Base-by-base conservation (phyloP, 2,113 vertebrate species). In the Typhlomys cinereus region DNA sequence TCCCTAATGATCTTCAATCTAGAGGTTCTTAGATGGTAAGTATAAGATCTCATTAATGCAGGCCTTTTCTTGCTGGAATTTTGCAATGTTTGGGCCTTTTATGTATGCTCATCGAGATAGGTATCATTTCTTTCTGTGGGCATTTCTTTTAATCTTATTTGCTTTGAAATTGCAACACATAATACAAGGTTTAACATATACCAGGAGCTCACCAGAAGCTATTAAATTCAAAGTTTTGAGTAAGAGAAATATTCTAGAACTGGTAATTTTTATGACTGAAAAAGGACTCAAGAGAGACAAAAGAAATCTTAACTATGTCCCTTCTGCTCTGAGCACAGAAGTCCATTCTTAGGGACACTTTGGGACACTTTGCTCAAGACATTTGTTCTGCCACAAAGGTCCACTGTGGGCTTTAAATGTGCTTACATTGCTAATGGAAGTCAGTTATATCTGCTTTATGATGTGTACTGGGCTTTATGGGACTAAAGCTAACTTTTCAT, bases 241-340 rank as follows among this genome's bases (percentile, higher is more conserved):
- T 41, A 64, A 90, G 85, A 76, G 46, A 70, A 85, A 86, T 90
- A 52, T 87, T 76, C 36, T 48, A 57, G 66, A 85, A 62, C 54
- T 71, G 69, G 52, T 39, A 86, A 62, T 70, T 92, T 86, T 62
- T 64, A 90, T 92, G 52, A 90, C 92, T 46, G 61, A 82, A 67
- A 34, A 73, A 59, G 61, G 69, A 64, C 82, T 90, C 83, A 39
- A 86, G 69, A 76, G 76, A 91, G 76, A 57, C 62, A 87, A 76
- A 86, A 82, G 52, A 76, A 92, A 95, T 93, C 61, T 70, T 70
- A 90, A 78, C 31, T 90, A 82, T 90, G 86, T 57, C 39, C 61
- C 34, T 93, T 54, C 70, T 17, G 64, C 76, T 90, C 34, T 48
- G 62, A 90, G 76, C 31, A 44, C 36, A 57, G 44, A 31, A 76